These are phyloP conservation scores for Rhea pennata DNA, from an alignment of 2,113 vertebrate species.

Conservation along the genomic window DNA sequence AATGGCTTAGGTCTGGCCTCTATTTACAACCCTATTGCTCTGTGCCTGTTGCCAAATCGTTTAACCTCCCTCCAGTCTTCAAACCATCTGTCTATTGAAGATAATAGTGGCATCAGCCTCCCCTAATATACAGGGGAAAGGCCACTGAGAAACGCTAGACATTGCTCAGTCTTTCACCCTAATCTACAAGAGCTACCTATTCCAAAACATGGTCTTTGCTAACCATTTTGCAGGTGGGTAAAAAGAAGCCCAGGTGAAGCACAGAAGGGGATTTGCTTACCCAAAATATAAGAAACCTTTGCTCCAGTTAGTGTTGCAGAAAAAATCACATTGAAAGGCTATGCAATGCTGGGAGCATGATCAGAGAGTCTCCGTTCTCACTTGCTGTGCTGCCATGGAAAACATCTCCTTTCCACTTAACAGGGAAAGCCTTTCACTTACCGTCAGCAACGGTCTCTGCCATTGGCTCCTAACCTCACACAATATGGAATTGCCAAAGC, in stretches of 20 bases:
- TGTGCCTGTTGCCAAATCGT: neutral
- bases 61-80: neutral
- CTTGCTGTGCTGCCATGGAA: accelerated
- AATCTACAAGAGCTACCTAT: neutral
- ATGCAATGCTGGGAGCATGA: neutral
- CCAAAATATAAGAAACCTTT: neutral
- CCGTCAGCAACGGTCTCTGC: neutral
- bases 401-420: neutral
- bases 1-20: neutral
- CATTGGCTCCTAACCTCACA: neutral
- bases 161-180: neutral
- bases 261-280: neutral
- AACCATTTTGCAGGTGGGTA: neutral
- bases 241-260: neutral
- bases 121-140: neutral
- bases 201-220: neutral
- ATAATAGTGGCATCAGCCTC: neutral
- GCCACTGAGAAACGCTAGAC: neutral
- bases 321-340: neutral
- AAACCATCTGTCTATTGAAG: neutral
- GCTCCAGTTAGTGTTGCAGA: neutral
- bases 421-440: neutral
- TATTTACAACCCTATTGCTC: neutral
- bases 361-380: neutral
- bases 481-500: neutral